Evolutionary conservation across 2,888 invertebrate species (phyloP).

Genomic region (Macrosiphum euphorbiae): DNA sequence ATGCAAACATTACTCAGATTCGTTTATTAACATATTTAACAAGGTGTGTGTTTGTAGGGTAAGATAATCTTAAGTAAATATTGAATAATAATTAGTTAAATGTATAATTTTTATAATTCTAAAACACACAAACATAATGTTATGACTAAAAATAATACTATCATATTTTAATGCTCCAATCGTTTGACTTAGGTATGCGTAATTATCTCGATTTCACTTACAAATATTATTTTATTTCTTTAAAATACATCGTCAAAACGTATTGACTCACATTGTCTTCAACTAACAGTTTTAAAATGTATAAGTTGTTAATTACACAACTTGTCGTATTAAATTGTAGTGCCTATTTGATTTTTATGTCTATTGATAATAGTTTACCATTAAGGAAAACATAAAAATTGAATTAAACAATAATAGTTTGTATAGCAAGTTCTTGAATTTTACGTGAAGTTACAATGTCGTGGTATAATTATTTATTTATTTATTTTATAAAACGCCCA

Average conservation of each 20-base stretch:
- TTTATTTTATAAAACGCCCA: background rate
- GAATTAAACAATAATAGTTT: background rate
- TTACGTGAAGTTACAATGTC: background rate
- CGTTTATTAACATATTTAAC: background rate
- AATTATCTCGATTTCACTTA: background rate
- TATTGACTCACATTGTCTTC: background rate
- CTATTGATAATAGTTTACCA: background rate
- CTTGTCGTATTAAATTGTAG: background rate
- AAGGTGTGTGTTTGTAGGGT: background rate
- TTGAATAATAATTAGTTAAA: background rate
- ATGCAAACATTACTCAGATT: background rate
- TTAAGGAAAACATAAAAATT: background rate
- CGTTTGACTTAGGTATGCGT: background rate
- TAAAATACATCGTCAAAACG: background rate
- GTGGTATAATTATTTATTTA: background rate
- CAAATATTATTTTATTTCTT: background rate
- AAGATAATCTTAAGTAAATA: conserved; percentile 18
- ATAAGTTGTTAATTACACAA: background rate
- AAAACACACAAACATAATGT: background rate
- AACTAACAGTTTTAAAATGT: background rate
- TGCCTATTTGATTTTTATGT: background rate
- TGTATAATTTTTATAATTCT: background rate
- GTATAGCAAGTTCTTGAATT: background rate
- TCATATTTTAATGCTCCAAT: background rate
- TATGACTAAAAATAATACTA: background rate